These are phyloP conservation scores for Nothobranchius furzeri DNA, from an alignment of 2,113 vertebrate genomes.

Conservation along the genomic window DNA sequence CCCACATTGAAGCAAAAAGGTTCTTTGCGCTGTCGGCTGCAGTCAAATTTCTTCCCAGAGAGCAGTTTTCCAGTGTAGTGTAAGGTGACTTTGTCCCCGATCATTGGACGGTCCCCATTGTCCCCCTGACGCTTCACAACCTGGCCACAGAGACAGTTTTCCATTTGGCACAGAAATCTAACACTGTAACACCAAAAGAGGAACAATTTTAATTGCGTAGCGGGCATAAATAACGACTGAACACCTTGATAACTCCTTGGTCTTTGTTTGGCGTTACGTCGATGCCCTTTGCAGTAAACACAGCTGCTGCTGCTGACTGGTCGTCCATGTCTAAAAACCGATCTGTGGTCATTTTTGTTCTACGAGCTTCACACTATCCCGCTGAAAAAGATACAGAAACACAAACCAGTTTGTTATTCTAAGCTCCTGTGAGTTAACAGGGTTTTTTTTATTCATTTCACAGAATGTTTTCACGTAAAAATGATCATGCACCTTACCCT, in stretches of 20 bases:
- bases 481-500: too few relatives aligned
- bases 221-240: constrained; percentile 3
- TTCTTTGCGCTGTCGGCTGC: constrained; percentile 89
- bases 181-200: neutral
- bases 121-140: constrained; percentile 84
- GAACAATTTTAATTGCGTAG: neutral
- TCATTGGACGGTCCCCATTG: constrained; percentile 88
- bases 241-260: constrained; percentile 90
- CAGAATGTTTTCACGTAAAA: too few relatives aligned
- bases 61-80: constrained; percentile 93
- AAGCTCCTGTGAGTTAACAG: neutral
- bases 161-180: constrained; percentile 9
- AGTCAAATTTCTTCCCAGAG: constrained; percentile 93
- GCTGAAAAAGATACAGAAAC: constrained; percentile 47
- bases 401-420: constrained; percentile 5
- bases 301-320: constrained; percentile 71
- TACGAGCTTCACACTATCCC: constrained; percentile 45
- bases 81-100: constrained; percentile 91
- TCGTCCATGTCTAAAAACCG: constrained; percentile 81
- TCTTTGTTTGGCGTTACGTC: constrained; percentile 88
- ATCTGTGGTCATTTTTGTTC: constrained; percentile 87
- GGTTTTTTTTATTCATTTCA: too few relatives aligned
- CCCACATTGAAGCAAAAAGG: constrained; percentile 92
- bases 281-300: constrained; percentile 81
- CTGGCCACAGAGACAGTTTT: constrained; percentile 63